Base-by-base conservation (phyloP, 2,888 invertebrate species). In the Nephrotoma guestfalica region DNA sequence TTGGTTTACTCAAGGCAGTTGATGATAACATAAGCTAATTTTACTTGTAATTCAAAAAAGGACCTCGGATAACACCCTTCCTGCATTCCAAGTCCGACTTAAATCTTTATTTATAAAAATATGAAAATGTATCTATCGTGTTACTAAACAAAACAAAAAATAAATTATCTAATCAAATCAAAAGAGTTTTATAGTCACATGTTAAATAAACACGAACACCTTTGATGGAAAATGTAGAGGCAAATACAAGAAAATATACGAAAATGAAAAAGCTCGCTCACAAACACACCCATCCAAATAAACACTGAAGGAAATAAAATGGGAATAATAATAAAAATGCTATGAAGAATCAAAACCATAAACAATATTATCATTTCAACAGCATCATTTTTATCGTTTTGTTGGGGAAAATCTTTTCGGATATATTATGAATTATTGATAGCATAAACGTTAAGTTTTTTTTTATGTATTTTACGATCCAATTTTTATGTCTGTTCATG, bases 351-450 rank as follows among this genome's bases (percentile, higher is more conserved):
- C 84, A 41, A 84, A 84, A 84, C 84, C 84, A 84, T 84, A 84
- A 84, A 84, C 84, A 84, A 84, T 84, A 84, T 84, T 84, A 84
- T 84, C 84, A 84, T 84, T 84, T 84, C 84, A 84, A 84, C 84
- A 71, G 71, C 71, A 84, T 84, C 84, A 84, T 41, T 84, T 84
- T 84, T 84, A 84, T 84, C 84, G 84, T 84, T 84, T 84, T 84
- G 84, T 84, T 84, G 84, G 84, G 84, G 71, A 41, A 84, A 84
- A 84, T 84, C 84, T 84, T 84, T 84, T 84, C 41, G 84, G 84
- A 84, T 84, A 84, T 84, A 84, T 41, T 84, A 84, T 84, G 84
- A 84, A 84, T 84, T 84, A 84, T 84, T 84, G 84, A 84, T 84
- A 84, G 42, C 84, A 84, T 84, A 84, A 84, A 84, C 84, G 84